A percentile compares a stretch with the other conserved stretches of the same genome.
Conservation (phyloP, 2,113 vertebrate species). For the Prunella himalayana region DNA sequence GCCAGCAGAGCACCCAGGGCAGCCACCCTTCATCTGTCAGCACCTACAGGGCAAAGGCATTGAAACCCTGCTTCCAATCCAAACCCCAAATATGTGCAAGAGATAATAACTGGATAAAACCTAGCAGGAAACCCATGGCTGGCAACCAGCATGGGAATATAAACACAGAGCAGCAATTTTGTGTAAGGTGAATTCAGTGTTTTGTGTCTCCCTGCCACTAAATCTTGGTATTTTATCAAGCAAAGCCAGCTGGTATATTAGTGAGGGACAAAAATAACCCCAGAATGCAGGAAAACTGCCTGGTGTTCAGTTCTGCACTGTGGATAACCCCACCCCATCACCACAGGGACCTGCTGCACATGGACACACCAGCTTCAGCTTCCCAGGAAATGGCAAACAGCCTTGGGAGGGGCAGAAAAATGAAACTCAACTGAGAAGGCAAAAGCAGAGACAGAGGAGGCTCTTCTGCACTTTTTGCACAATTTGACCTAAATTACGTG, state of each 20-base stretch:
- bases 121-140: background rate
- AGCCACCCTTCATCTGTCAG: background rate
- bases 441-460: background rate
- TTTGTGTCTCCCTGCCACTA: background rate
- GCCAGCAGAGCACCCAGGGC: background rate
- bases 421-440: background rate
- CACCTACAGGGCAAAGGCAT: background rate
- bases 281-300: background rate
- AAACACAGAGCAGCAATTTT: background rate
- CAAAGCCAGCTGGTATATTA: background rate
- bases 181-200: background rate
- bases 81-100: background rate
- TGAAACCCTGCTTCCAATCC: background rate
- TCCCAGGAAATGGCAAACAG: background rate
- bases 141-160: background rate
- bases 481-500: background rate
- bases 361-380: background rate
- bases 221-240: background rate
- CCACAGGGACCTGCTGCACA: background rate
- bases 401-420: background rate
- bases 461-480: background rate
- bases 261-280: background rate
- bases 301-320: background rate
- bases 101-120: background rate
- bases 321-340: background rate